These are phyloP conservation scores for Microdon myrmicae DNA, from an alignment of 2,888 invertebrate species.

Conservation along the genomic window DNA sequence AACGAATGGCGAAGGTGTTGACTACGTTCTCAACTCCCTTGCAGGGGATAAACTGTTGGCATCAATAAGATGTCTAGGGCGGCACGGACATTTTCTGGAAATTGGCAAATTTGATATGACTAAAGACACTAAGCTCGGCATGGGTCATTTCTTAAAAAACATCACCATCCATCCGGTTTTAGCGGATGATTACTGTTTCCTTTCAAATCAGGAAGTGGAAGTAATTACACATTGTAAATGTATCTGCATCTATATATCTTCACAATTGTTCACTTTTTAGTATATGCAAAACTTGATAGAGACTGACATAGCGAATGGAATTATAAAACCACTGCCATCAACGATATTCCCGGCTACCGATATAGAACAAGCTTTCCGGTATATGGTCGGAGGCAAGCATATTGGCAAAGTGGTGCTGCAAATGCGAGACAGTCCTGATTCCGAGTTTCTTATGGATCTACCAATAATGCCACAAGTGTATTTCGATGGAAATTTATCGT, in stretches of 20 bases:
- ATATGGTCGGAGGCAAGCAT: constrained; percentile 78
- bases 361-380: constrained; percentile 78
- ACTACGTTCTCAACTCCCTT: constrained; percentile 90
- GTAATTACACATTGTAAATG: neutral
- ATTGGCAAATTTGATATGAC: constrained; percentile 87
- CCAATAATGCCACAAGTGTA: constrained; percentile 59
- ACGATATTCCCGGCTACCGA: constrained; percentile 74
- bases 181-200: constrained; percentile 69
- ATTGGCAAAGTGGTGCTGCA: constrained; percentile 76
- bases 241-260: neutral
- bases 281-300: constrained; percentile 70
- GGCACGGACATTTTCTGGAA: constrained; percentile 79
- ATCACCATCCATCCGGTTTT: constrained; percentile 82
- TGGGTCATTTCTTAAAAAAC: constrained; percentile 77
- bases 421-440: constrained; percentile 58
- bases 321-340: constrained; percentile 75
- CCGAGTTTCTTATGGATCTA: constrained; percentile 58
- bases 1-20: constrained; percentile 89
- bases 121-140: constrained; percentile 72
- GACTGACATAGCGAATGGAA: constrained; percentile 74
- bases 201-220: neutral
- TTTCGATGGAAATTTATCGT: constrained; percentile 61
- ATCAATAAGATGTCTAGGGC: constrained; percentile 72
- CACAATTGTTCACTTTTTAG: constrained; percentile 48
- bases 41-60: constrained; percentile 90